Conservation (phyloP, 2,113 vertebrate genomes). For the human region GRCh38 chr14:30372501-30373000, state of each 20-base stretch:
- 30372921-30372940: not conserved
- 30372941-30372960: not conserved
- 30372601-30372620: not conserved
- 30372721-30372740: conserved; percentile 21
- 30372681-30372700: not conserved
- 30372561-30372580: not conserved
- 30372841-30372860: not conserved
- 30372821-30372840: conserved; percentile 11
- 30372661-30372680: conserved; percentile 13
- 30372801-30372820: not conserved
- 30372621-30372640: not conserved
- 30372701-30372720: not conserved
- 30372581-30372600: not conserved
- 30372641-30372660: conserved; percentile 9
- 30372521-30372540: not conserved
- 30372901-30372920: not conserved
- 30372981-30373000: not conserved
- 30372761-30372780: not conserved
- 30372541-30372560: conserved; percentile 20
- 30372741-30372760: conserved; percentile 42
- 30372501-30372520: not conserved
- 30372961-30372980: not conserved
- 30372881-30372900: conserved; percentile 18
- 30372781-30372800: not conserved
- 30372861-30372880: not conserved